phyloP scores from a whole-genome alignment of 2,797 vertebrate genomes.

The Enteromius radiatus region DNA sequence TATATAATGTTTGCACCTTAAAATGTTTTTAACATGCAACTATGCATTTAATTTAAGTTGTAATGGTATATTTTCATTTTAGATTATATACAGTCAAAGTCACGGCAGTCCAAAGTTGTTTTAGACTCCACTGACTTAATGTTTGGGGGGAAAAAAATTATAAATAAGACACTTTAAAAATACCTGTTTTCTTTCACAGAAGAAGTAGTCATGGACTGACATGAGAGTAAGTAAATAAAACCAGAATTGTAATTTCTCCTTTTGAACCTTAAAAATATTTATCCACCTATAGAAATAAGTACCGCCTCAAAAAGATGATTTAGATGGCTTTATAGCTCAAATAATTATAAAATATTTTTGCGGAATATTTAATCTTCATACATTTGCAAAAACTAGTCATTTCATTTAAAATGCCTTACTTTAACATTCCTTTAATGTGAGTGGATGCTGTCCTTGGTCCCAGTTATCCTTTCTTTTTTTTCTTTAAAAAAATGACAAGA shows the following conservation, averaged over 20 bases:
- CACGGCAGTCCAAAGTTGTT: background rate
- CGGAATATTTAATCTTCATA: background rate
- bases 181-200: background rate
- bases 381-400: background rate
- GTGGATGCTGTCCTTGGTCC: background rate
- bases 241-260: background rate
- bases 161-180: background rate
- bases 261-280: background rate
- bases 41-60: background rate
- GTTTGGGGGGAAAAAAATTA: background rate
- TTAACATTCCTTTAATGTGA: background rate
- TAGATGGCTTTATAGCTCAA: background rate
- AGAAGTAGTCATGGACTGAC: background rate
- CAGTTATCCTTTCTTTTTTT: background rate
- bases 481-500: background rate
- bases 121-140: background rate
- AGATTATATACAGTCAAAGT: background rate
- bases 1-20: background rate
- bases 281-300: background rate
- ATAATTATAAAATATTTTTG: too few species aligned
- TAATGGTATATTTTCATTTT: background rate
- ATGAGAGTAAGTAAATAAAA: background rate
- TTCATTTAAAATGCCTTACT: background rate
- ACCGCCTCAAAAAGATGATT: background rate
- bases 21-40: background rate